Conservation (phyloP, 1,140 invertebrate species). For the Spodoptera litura region DNA sequence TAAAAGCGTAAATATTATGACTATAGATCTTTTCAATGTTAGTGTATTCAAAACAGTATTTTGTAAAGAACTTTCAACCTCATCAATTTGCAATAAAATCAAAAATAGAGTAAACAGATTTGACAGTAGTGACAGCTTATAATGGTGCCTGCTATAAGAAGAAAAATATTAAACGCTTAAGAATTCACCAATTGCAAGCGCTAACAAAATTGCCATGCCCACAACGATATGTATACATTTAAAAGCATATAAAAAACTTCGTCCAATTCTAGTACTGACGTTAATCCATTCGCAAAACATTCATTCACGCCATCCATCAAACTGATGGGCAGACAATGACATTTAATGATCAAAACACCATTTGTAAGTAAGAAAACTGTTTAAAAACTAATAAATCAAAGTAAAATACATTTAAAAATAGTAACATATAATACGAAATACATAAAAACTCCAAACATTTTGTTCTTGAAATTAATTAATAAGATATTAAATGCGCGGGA, state of each 20-base stretch:
- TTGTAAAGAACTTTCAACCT: no score
- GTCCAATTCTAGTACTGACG: neutral
- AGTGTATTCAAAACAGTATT: no score
- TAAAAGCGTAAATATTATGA: no score
- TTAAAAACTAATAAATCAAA: constrained; percentile 35
- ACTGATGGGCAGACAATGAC: neutral
- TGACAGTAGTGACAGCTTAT: no score
- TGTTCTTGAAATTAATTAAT: constrained; percentile 29
- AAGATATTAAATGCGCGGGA: constrained; percentile 26
- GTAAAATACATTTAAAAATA: constrained; percentile 1
- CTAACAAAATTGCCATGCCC: no score
- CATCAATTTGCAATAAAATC: no score
- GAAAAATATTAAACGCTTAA: no score
- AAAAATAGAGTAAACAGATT: no score
- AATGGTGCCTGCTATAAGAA: no score
- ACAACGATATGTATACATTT: neutral
- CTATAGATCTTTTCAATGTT: no score
- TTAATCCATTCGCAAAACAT: neutral
- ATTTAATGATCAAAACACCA: neutral
- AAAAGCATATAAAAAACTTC: neutral
- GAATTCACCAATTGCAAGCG: no score
- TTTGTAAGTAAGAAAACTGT: constrained; percentile 24
- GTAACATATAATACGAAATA: constrained; percentile 4
- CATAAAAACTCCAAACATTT: constrained; percentile 12
- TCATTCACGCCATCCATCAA: neutral